Evolutionary conservation across 1,140 invertebrate genomes (phyloP), one percentile per base, ranked within the genome.

Genomic region (Leguminivora glycinivorella): DNA sequence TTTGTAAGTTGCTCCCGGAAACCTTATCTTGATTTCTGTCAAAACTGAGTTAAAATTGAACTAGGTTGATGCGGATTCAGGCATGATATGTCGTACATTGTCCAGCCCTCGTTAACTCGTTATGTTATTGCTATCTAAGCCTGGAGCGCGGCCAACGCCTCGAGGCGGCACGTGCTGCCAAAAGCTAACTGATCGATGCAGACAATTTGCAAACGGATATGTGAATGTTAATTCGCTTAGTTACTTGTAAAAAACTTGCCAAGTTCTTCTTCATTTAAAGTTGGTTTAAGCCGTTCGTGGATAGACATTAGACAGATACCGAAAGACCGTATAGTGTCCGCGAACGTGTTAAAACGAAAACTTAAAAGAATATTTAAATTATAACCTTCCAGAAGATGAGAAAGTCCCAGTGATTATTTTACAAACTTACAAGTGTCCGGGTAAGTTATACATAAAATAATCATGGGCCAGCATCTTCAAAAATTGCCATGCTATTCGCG

Each of bases 181-280:
- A 79, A 77, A 76, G 70, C 75, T 80, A 77, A 76, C 77, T 82
- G 81, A 83, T 83, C 76, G 76, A 83, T 80, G 80, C 73, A 78
- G 74, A 77, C 73, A 80, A 81, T 78, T 83, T 78, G 76, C 76
- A 75, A 73, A 71, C 72, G 72, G 75, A 78, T 79, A 74, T 74
- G 31, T 47, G 56, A 69, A 70, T 67, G 67, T 70, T 66, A 24
- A 52, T 52, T 19, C 47, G 47, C 17, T n/a, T 52, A n/a, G 43
- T 52, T 22, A 52, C 19, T 52, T 9, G 9, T 19, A 19, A 52
- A 6, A 17, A 47, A 47, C 40, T 47, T 47, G 43, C n/a, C 43
- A 7, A 17, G 43, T 17, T 17, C 43, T 5, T 47, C 17, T 17
- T 38, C 14, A 0, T 34, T 34, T 34, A 0, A 10, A 31, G 10